These are phyloP conservation scores for Dicrurus megarhynchus DNA, from an alignment of 2,113 vertebrate genomes.

Conservation along the genomic window DNA sequence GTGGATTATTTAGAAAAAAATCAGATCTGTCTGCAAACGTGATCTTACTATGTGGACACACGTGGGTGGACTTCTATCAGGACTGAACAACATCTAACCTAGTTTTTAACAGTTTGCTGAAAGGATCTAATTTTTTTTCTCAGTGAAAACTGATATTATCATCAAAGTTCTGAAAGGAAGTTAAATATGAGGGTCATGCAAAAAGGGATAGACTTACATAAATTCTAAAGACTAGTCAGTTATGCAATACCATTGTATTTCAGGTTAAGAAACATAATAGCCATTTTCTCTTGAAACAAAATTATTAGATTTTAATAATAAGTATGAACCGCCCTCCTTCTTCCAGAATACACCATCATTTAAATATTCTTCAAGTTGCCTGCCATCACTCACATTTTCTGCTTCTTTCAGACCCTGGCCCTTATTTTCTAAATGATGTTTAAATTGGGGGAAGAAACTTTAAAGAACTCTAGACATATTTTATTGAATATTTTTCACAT, in stretches of 20 bases:
- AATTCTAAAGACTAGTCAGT: background rate
- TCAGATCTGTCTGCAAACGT: background rate
- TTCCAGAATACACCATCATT: background rate
- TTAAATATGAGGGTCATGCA: background rate
- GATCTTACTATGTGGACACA: background rate
- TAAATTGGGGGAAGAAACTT: background rate
- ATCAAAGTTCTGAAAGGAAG: background rate
- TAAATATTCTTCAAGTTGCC: background rate
- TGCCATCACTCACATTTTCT: background rate
- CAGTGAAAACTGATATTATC: background rate
- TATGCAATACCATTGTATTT: background rate
- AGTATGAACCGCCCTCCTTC: background rate
- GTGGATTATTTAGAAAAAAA: background rate
- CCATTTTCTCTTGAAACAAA: background rate
- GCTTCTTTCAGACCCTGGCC: background rate
- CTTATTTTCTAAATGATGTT: background rate
- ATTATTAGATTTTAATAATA: background rate
- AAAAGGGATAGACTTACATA: background rate
- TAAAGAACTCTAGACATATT: rapidly evolving
- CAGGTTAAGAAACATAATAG: background rate
- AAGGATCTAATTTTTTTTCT: background rate
- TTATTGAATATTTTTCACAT: background rate
- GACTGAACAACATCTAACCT: background rate
- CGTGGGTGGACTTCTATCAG: background rate
- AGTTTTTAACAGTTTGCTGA: background rate